Base-by-base conservation (phyloP, 2,888 invertebrate genomes). In the Rhodophaea formosa region DNA sequence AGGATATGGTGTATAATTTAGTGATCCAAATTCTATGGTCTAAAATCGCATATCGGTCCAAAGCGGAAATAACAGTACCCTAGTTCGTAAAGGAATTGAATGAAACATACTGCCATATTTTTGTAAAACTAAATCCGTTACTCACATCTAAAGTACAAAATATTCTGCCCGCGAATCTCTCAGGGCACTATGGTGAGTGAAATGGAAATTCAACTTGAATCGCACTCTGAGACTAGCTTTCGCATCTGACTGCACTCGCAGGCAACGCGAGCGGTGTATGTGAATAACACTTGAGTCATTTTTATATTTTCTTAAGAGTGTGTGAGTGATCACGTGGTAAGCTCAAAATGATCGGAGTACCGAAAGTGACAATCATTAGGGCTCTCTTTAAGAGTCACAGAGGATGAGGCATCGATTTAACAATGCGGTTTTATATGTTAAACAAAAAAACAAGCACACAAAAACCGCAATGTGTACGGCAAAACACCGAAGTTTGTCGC, bases 81-180 rank as follows among this genome's bases (percentile, higher is more conserved):
- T 77, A 77, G 71, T 73, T 77, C 66, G 71, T 74, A 77, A 84
- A 81, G 88, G 88, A 90, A 90, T 90, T 90, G 88, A 90, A 85
- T 77, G 79, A 80, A 84, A 80, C 72, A 82, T 82, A 90, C 90
- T 90, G 90, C 89, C 90, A 90, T 85, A 84, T 80, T 84, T 83
- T 84, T 83, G 72, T 86, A 83, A 80, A 61, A 66, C n/a, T 58
- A 67, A 70, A 69, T 66, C 75, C 75, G 72, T 77, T 72, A 70
- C 73, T 70, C 72, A 70, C 63, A 3, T 23, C 5, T 71, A 58
- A 72, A 75, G 70, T 73, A 78, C 77, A 80, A 82, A 80, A 75
- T 75, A 72, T 61, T 57, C 66, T 65, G 60, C 60, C 56, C 53
- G 53, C 56, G 17, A 58, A 46, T 59, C 56, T 47, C 57, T 59